Conservation (phyloP, 2,888 invertebrate genomes). For the Thereva unica region DNA sequence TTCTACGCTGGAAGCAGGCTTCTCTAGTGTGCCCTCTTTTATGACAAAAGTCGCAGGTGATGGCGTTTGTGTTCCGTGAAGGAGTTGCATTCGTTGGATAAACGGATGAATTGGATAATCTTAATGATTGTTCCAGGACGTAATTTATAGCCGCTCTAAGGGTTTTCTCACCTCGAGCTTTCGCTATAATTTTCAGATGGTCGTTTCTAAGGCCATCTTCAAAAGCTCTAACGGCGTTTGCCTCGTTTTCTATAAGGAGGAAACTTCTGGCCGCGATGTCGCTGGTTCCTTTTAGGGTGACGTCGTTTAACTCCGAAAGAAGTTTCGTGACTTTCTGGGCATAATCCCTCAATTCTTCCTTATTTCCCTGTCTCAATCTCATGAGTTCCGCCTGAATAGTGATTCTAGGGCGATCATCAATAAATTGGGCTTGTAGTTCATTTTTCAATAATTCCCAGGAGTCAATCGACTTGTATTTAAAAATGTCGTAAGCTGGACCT, state of each 20-base stretch:
- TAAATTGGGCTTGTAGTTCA: too few relatives aligned
- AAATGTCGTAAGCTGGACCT: too few relatives aligned
- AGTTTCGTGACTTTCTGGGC: too few relatives aligned
- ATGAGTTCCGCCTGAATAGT: too few relatives aligned
- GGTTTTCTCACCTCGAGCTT: neutral
- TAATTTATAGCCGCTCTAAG: neutral
- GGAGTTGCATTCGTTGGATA: neutral
- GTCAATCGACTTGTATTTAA: too few relatives aligned
- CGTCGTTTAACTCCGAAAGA: too few relatives aligned
- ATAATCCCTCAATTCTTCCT: too few relatives aligned
- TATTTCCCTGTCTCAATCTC: too few relatives aligned
- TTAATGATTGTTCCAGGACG: neutral
- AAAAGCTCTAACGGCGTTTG: conserved; percentile 3
- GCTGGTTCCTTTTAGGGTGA: too few relatives aligned
- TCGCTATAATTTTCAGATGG: conserved; percentile 2
- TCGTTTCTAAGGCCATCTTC: conserved; percentile 5
- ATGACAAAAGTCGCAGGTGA: neutral
- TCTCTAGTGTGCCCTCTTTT: conserved; percentile 9
- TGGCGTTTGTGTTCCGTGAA: neutral
- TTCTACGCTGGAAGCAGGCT: neutral
- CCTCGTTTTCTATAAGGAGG: neutral
- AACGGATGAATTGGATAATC: neutral
- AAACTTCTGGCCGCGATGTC: too few relatives aligned
- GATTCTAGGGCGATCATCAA: too few relatives aligned
- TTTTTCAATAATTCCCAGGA: too few relatives aligned